Evolutionary conservation across 2,888 invertebrate species (phyloP), one percentile per base, ranked within the genome.

Genomic region (Sisyra nigra): DNA sequence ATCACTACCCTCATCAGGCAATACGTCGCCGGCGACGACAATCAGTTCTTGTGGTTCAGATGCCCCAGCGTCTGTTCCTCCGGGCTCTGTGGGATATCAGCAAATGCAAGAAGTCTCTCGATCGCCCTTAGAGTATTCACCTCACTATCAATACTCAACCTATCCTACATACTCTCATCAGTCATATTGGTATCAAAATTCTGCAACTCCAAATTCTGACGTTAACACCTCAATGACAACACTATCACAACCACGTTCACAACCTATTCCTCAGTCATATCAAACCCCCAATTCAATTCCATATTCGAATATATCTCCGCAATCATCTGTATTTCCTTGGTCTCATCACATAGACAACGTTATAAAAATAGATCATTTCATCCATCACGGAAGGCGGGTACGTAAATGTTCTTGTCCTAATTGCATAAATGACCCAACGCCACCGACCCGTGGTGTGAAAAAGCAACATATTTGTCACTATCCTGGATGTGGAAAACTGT

Each of bases 401-500:
- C 76, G 79, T 19, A 80, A 82, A 55, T 85, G 83, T 59, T 76
- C 78, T 42, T 87, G 78, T 59, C 87, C 77, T n/a, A 87, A 80
- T 65, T 87, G 77, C 60, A 74, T 78, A 51, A 80, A 73, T 51
- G 89, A 76, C 68, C 85, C 81, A 57, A 69, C 50, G 59, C 84
- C 71, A 52, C 87, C 72, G 46, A 74, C 73, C 61, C 83, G 70
- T 57, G 88, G 78, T 50, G 86, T 77, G 53, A 87, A 79, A 66
- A 83, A 78, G 59, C 82, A 72, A 62, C 91, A 91, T 60, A 74
- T 82, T 36, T 91, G 91, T 55, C 87, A 89, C 60, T 78, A 87
- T 32, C 80, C 84, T 2, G 88, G 87, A 35, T 94, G 93, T 58
- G 78, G 76, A 46, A 80, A 84, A 54, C 80, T 88, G 11, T 96